A percentile compares a stretch with the other conserved stretches of the same genome.
Evolutionary conservation across 2,888 invertebrate genomes (phyloP).

Genomic region (Muscina levida): DNA sequence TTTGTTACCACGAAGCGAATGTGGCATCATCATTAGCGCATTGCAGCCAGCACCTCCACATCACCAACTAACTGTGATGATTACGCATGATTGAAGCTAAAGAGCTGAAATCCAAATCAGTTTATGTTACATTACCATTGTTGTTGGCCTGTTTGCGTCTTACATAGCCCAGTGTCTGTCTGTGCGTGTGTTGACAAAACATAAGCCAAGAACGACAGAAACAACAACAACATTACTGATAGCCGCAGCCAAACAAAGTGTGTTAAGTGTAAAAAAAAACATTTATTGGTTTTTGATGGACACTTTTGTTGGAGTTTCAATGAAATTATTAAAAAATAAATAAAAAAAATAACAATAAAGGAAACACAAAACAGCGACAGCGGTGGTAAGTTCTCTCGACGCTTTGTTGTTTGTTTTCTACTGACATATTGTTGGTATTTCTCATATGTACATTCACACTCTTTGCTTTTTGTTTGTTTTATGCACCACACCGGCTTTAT

Average conservation of each 20-base stretch:
- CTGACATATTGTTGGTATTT: too few species aligned
- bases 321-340: slow-evolving; percentile 33
- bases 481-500: background rate
- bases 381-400: too few species aligned
- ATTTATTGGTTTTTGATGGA: slow-evolving; percentile 25
- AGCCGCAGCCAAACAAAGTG: background rate
- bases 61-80: background rate
- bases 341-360: too few species aligned
- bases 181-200: too few species aligned
- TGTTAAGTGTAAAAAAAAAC: slow-evolving; percentile 15
- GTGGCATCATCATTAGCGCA: background rate
- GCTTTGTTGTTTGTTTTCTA: too few species aligned
- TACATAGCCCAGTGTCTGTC: too few species aligned
- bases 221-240: background rate
- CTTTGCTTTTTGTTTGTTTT: background rate
- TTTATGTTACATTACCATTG: background rate
- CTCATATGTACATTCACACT: background rate
- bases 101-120: slow-evolving; percentile 11
- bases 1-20: too few species aligned
- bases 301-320: slow-evolving; percentile 11
- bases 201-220: too few species aligned
- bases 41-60: background rate
- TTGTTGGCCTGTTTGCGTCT: background rate
- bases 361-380: too few species aligned
- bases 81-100: slow-evolving; percentile 35